These are phyloP conservation scores for Phainopepla nitens DNA, from an alignment of 2,113 vertebrate species.

Conservation along the genomic window DNA sequence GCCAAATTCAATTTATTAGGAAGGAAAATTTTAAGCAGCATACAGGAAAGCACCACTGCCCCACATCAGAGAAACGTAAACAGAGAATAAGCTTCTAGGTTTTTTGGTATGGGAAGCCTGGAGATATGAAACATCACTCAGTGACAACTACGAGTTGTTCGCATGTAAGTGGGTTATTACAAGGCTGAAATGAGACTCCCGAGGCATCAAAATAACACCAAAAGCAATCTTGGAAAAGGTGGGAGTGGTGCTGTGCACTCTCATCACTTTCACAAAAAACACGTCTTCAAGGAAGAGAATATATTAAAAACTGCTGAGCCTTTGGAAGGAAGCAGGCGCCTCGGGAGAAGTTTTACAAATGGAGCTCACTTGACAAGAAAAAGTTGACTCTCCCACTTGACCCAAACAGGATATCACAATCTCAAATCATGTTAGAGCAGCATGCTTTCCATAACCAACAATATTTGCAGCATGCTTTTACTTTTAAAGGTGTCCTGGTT, in stretches of 20 bases:
- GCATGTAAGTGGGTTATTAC: not conserved
- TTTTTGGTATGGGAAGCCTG: constrained; percentile 6
- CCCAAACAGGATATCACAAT: not conserved
- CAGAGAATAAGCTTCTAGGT: constrained; percentile 47
- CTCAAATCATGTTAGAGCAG: not conserved
- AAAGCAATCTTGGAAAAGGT: not conserved
- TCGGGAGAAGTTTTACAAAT: not conserved
- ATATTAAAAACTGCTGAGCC: constrained; percentile 14
- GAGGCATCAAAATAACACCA: not conserved
- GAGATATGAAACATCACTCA: not conserved
- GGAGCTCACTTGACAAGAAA: not conserved
- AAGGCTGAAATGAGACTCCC: not conserved
- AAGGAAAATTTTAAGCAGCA: constrained; percentile 54
- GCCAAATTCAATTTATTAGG: constrained; percentile 54
- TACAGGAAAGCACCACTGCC: constrained; percentile 36
- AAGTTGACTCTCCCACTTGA: not conserved
- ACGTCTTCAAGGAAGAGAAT: constrained; percentile 7
- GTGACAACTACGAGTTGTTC: not conserved
- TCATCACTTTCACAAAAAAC: not conserved
- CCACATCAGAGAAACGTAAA: constrained; percentile 55
- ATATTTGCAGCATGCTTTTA: not conserved
- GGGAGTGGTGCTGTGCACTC: not conserved
- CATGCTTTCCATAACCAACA: not conserved
- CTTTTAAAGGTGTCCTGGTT: not conserved
- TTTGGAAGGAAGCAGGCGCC: not conserved